Conservation (phyloP, 2,797 vertebrate genomes). For the Spinibarbus caldwelli region DNA sequence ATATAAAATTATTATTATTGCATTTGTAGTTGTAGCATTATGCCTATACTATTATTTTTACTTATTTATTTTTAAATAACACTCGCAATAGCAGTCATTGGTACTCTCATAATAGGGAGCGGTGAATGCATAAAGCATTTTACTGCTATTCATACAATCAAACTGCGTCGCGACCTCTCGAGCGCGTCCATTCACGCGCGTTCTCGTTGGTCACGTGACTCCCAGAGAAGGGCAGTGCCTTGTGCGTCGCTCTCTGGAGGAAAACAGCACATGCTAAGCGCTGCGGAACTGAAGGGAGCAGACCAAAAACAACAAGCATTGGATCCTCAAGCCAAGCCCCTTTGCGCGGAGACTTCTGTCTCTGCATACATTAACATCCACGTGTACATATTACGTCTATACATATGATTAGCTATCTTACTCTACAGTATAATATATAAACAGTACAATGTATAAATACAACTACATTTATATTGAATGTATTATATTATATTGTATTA, state of each 20-base stretch:
- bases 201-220: background rate
- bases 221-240: background rate
- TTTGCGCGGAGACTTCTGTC: background rate
- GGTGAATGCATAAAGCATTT: background rate
- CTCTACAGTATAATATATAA: too few relatives aligned
- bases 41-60: too few relatives aligned
- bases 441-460: too few relatives aligned
- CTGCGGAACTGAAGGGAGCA: constrained; percentile 18
- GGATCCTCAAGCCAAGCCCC: constrained; percentile 18
- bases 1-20: too few relatives aligned
- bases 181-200: too few relatives aligned
- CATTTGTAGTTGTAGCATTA: background rate
- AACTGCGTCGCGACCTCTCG: background rate
- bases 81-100: background rate
- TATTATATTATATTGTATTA: too few relatives aligned
- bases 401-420: background rate
- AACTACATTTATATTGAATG: background rate
- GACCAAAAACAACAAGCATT: constrained; percentile 14
- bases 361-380: constrained; percentile 1
- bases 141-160: background rate
- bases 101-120: background rate
- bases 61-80: background rate
- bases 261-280: constrained; percentile 14
- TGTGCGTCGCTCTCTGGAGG: background rate
- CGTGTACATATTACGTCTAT: background rate